A percentile compares a stretch with the other conserved stretches of the same genome.
Conservation (phyloP, 2,888 invertebrate genomes). For the Crematogaster levior region DNA sequence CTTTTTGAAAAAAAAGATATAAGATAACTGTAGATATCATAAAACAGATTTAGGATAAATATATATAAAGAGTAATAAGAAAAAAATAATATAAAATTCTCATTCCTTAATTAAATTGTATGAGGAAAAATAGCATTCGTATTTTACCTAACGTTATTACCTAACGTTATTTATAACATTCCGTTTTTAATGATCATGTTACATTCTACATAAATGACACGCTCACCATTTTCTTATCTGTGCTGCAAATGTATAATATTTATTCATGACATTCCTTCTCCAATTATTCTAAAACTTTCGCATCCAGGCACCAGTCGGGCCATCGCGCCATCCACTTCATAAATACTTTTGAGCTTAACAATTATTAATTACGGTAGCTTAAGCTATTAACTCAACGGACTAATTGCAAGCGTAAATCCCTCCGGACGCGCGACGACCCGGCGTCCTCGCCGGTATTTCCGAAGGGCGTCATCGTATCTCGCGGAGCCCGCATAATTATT, state of each 20-base stretch:
- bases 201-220: not conserved
- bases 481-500: slow-evolving; percentile 51
- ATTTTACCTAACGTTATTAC: not conserved
- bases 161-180: not conserved
- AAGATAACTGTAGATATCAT: not conserved
- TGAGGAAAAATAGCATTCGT: not conserved
- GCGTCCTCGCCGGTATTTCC: slow-evolving; percentile 35
- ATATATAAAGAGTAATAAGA: too few relatives aligned
- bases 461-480: slow-evolving; percentile 30
- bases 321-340: not conserved
- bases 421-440: slow-evolving; percentile 26
- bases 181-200: not conserved
- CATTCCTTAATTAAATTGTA: not conserved
- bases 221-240: not conserved
- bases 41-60: not conserved
- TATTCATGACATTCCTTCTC: not conserved
- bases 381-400: slow-evolving; percentile 41
- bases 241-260: not conserved
- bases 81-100: not conserved
- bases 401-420: slow-evolving; percentile 53
- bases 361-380: slow-evolving; percentile 50
- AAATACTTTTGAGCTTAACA: slow-evolving; percentile 46
- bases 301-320: not conserved
- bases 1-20: not conserved
- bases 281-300: slow-evolving; percentile 33